phyloP scores from a whole-genome alignment of 2,888 invertebrate genomes.

The Dermolepida albohirtum region DNA sequence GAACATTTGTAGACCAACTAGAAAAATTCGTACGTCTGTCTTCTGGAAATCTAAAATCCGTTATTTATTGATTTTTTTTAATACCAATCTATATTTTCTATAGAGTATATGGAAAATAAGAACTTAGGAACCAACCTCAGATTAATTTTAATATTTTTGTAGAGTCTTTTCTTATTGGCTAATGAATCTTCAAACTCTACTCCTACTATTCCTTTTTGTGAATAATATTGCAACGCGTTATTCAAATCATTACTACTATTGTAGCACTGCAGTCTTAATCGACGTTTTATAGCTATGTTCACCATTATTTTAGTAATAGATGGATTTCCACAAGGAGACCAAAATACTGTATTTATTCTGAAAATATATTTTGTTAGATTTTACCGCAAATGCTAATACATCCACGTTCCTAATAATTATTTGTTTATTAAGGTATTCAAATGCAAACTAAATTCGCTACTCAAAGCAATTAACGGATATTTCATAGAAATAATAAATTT shows the following conservation, averaged over 20 bases:
- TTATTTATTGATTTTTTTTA: too few species aligned
- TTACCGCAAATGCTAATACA: not conserved
- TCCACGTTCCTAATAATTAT: too few species aligned
- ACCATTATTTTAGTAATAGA: constrained; percentile 1
- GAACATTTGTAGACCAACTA: constrained; percentile 76
- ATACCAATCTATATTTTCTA: too few species aligned
- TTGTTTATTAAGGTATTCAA: too few species aligned
- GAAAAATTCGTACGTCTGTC: not conserved
- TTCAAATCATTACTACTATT: not conserved
- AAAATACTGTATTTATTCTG: not conserved
- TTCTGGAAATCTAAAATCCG: constrained; percentile 6
- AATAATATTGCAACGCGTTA: constrained; percentile 1
- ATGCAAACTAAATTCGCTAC: too few species aligned
- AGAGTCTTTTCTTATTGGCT: not conserved
- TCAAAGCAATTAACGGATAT: too few species aligned
- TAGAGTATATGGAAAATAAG: too few species aligned
- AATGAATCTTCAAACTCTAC: constrained; percentile 2
- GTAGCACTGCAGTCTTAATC: constrained; percentile 37
- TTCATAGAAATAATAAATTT: too few species aligned
- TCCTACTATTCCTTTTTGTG: not conserved
- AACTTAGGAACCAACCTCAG: not conserved
- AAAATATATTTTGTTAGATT: not conserved
- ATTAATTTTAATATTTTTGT: not conserved
- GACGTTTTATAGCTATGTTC: not conserved
- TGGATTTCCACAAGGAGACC: constrained; percentile 26